Base-by-base conservation (phyloP, 2,797 vertebrate species). In the Acipenser transmontanus region DNA sequence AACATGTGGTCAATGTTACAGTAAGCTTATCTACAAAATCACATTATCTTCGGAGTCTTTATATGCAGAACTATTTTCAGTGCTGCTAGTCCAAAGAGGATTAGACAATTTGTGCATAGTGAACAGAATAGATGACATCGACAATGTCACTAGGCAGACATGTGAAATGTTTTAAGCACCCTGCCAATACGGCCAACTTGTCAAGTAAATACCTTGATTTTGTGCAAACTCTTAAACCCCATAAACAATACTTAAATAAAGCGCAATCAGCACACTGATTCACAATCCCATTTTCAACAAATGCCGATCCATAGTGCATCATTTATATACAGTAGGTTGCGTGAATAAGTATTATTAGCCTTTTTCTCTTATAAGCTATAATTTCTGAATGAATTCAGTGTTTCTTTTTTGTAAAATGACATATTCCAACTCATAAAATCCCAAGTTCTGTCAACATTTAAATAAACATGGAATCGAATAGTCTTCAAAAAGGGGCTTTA, bases 281-380 rank as follows among this genome's bases (percentile, higher is more conserved):
- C 66, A 63, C 64, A 75, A 71, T 62, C n/a, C 57, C 47, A 7
- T 14, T 50, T 65, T 51, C 68, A 70, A 75, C 67, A 77, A 69
- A 69, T 72, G 47, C 47, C 14, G 61, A 69, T 61, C 62, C 66
- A 49, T 56, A 62, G 72, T 76, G 71, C 67, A 78, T 7, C 1
- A 4, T 34, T 7, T 52, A 17, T 14, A 52, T 7, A 52, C 7
- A 20, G 12, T 10, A 11, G 8, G 9, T 14, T 7, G 48, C 6
- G 10, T 62, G 74, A 66, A 50, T 68, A 62, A 59, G 63, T 47
- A 62, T 70, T 66, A n/a, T 14, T 61, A 62, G 59, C 67, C 49
- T 62, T 59, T 86, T 82, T 88, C 81, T 77, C 81, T 86, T 86
- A 87, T 68, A 51, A 71, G 62, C 69, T 68, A 74, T 69, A 68